These are phyloP conservation scores for Peromyscus californicus DNA, from an alignment of 2,113 vertebrate genomes.

Conservation along the genomic window DNA sequence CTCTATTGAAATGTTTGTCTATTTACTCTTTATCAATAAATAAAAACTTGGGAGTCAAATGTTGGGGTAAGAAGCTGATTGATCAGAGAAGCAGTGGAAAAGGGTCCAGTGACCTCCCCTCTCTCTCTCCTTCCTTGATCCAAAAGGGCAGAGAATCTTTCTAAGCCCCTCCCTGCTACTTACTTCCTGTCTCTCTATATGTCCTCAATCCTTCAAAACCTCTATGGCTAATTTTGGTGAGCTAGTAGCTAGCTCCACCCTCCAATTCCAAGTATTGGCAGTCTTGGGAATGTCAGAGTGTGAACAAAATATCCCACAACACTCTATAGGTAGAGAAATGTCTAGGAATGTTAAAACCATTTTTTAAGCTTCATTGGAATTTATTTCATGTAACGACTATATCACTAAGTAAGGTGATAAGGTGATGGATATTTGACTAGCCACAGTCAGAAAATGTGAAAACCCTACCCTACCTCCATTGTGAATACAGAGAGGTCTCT, in stretches of 20 bases:
- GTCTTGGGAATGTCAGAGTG: no score
- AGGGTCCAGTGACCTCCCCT: not conserved
- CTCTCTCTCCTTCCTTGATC: not conserved
- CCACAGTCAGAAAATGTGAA: no score
- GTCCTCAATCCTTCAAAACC: not conserved
- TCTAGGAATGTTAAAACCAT: not conserved
- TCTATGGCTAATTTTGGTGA: not conserved
- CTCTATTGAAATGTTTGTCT: not conserved
- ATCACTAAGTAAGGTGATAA: not conserved
- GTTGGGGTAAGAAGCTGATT: not conserved
- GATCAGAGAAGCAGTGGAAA: not conserved
- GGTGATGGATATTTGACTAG: not conserved
- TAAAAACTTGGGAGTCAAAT: not conserved
- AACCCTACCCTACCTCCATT: no score
- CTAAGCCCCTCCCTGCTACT: not conserved
- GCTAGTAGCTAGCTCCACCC: not conserved
- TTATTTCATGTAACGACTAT: not conserved
- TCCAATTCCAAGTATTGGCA: not conserved
- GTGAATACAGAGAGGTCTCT: not conserved
- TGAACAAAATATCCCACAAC: no score
- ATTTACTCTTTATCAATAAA: not conserved
- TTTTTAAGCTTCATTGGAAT: not conserved
- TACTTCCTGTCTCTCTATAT: not conserved
- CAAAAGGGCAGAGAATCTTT: not conserved
- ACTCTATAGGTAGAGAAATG: not conserved